Evolutionary conservation across 2,797 vertebrate genomes (phyloP).

Genomic region (Threskiornis aethiopicus): DNA sequence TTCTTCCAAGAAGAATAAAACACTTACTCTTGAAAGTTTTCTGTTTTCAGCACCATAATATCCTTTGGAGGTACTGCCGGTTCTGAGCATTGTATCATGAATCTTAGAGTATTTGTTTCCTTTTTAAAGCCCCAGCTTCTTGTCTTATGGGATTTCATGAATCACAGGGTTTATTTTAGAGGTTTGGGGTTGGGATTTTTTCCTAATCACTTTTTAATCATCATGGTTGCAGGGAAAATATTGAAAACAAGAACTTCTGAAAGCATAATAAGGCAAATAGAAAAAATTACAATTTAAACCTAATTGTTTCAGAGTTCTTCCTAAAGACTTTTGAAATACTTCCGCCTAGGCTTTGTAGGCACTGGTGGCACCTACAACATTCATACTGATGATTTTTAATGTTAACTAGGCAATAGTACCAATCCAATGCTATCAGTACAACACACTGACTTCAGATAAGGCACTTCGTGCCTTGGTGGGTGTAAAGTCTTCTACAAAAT

Average conservation of each 20-base stretch:
- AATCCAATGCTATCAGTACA: not conserved
- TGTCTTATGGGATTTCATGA: not conserved
- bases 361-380: not conserved
- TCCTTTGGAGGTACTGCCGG: fast-evolving
- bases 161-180: not conserved
- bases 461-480: not conserved
- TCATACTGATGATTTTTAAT: not conserved
- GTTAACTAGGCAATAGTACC: not conserved
- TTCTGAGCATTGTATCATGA: not conserved
- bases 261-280: not conserved
- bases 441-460: not conserved
- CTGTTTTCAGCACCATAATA: not conserved
- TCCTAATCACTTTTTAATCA: not conserved
- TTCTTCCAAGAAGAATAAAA: not conserved
- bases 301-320: not conserved
- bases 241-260: not conserved
- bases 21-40: not conserved
- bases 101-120: not conserved
- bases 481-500: not conserved
- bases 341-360: not conserved
- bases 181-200: not conserved
- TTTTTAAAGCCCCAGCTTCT: not conserved
- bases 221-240: not conserved
- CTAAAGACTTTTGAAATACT: not conserved
- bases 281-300: not conserved